These are phyloP conservation scores for Catocala fraxini DNA, from an alignment of 2,888 invertebrate species.

Conservation along the genomic window DNA sequence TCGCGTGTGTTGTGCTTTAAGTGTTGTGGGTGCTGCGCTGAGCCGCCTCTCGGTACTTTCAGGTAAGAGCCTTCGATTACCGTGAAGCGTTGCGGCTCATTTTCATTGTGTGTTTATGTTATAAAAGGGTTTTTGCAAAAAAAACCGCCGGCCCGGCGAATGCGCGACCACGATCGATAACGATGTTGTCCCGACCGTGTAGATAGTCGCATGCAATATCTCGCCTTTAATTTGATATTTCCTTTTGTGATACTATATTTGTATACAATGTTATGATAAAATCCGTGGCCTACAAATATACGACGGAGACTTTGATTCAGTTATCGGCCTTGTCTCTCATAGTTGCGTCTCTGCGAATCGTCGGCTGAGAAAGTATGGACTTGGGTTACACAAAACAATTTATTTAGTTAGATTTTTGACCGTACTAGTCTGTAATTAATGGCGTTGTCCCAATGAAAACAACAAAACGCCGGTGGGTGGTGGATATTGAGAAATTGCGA, in stretches of 20 bases:
- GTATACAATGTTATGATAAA: conserved; percentile 53
- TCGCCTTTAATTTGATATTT: conserved; percentile 59
- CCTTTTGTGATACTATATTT: conserved; percentile 57
- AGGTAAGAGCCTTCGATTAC: conserved; percentile 66
- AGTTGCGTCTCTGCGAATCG: conserved; percentile 2
- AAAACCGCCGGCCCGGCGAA: conserved; percentile 67
- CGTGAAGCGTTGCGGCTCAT: conserved; percentile 28
- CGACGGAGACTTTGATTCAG: conserved; percentile 27
- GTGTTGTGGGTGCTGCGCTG: conserved; percentile 77
- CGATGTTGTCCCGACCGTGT: conserved; percentile 78
- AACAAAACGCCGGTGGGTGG: conserved; percentile 62
- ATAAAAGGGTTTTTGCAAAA: conserved; percentile 59
- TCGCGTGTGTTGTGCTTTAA: conserved; percentile 80
- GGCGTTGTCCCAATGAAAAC: conserved; percentile 36
- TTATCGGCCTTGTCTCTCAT: conserved; percentile 21
- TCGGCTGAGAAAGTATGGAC: conserved; percentile 15
- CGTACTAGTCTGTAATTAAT: conserved; percentile 6
- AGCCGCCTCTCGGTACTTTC: conserved; percentile 63
- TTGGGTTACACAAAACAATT: conserved; percentile 8
- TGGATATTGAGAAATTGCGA: conserved; percentile 66
- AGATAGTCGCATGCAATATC: conserved; percentile 63
- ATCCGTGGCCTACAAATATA: conserved; percentile 31
- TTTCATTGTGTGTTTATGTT: conserved; percentile 63
- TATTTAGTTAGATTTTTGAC: conserved; percentile 18
- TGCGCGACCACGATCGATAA: conserved; percentile 82